These are phyloP conservation scores for Pipa parva DNA, from an alignment of 2,113 vertebrate species.

Conservation along the genomic window DNA sequence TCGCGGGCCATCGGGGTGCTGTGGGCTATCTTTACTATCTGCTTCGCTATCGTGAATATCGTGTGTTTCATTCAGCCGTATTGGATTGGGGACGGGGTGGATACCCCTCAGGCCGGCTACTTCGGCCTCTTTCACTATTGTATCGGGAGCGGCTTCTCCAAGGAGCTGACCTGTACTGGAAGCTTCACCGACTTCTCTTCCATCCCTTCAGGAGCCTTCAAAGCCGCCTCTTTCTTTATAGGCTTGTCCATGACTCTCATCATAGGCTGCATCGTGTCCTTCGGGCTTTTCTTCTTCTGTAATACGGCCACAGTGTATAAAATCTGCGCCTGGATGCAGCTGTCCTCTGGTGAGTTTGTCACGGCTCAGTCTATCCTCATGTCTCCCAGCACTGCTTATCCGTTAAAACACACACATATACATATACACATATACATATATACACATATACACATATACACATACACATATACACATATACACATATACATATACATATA, in stretches of 20 bases:
- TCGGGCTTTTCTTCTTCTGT: constrained; percentile 95
- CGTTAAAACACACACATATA: too few species aligned
- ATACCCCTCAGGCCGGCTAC: constrained; percentile 91
- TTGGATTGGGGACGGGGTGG: constrained; percentile 94
- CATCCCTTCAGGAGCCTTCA: constrained; percentile 87
- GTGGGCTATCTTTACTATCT: constrained; percentile 95
- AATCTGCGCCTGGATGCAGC: constrained; percentile 97
- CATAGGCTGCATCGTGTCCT: constrained; percentile 87
- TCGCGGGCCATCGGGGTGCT: constrained; percentile 89
- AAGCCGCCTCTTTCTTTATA: constrained; percentile 93
- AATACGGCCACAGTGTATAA: constrained; percentile 95
- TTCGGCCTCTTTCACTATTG: constrained; percentile 96
- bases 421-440: too few species aligned
- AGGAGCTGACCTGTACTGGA: constrained; percentile 86
- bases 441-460: too few species aligned
- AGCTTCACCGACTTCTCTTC: constrained; percentile 93
- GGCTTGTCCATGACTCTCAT: constrained; percentile 94
- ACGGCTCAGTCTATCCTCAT: constrained; percentile 1
- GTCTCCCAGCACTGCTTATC: constrained; percentile 22
- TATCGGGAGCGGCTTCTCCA: constrained; percentile 81
- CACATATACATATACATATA: too few species aligned
- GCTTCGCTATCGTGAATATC: constrained; percentile 92
- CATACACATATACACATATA: too few species aligned
- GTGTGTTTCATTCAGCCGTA: constrained; percentile 94
- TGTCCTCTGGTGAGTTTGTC: constrained; percentile 75